phyloP scores from a whole-genome alignment of 2,113 vertebrate genomes.

The Physeter macrocephalus region DNA sequence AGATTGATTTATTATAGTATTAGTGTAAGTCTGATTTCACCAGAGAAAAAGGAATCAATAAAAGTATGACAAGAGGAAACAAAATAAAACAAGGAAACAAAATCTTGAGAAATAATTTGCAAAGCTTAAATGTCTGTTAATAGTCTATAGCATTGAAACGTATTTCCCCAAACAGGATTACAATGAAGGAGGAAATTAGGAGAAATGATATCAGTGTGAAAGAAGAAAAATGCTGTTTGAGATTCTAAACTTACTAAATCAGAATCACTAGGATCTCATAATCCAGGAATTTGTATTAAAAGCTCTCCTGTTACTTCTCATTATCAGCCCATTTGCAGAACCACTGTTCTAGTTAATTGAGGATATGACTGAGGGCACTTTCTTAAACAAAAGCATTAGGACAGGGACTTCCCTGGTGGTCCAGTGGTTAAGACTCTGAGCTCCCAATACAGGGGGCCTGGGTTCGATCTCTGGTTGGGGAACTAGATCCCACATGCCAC shows the following conservation, averaged over 20 bases:
- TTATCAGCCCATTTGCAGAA: not conserved
- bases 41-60: not conserved
- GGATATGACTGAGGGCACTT: not conserved
- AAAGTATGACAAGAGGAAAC: not conserved
- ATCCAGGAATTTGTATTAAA: not conserved
- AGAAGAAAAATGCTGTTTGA: not conserved
- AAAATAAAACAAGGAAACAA: not conserved
- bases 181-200: not conserved
- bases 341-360: not conserved
- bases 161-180: not conserved
- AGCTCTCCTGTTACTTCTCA: not conserved
- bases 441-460: no score
- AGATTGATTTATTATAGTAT: not conserved
- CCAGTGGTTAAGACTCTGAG: no score
- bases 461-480: no score
- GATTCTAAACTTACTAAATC: not conserved
- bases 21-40: not conserved
- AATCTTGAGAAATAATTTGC: conserved; percentile 7
- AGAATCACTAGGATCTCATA: not conserved
- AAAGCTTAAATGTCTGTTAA: not conserved
- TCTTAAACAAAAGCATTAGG: not conserved
- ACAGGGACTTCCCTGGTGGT: not conserved
- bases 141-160: not conserved
- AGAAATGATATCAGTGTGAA: not conserved
- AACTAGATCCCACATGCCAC: no score